Conservation (phyloP, 2,113 vertebrate genomes). For the Labeo rohita region DNA sequence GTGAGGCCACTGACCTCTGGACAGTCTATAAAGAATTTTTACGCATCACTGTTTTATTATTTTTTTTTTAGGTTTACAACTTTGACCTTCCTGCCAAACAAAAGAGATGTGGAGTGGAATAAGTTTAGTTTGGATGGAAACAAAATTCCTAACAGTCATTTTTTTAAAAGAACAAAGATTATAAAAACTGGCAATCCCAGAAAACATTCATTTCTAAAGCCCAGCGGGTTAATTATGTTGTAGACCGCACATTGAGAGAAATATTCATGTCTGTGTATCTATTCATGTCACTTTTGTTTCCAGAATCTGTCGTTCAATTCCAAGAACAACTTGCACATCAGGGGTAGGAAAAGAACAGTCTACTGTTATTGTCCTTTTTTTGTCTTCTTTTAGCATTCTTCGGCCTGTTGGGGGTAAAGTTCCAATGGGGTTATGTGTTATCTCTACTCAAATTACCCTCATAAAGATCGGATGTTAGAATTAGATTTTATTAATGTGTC, state of each 20-base stretch:
- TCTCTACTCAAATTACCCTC: background rate
- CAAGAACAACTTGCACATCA: conserved; percentile 17
- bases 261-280: conserved; percentile 2
- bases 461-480: conserved; percentile 6
- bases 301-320: background rate
- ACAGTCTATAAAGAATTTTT: background rate
- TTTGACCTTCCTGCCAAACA: conserved; percentile 11
- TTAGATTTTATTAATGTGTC: background rate
- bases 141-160: background rate
- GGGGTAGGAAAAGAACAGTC: background rate
- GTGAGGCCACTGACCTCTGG: conserved; percentile 24
- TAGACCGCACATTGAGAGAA: conserved; percentile 25
- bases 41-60: background rate
- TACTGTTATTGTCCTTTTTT: background rate
- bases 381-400: background rate
- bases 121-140: background rate
- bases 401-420: background rate
- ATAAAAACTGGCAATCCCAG: background rate
- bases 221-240: conserved; percentile 10
- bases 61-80: background rate
- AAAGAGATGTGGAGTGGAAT: background rate
- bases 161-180: conserved; percentile 11
- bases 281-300: conserved; percentile 23
- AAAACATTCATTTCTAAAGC: background rate
- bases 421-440: background rate